Base-by-base conservation (phyloP, 2,113 vertebrate species). In the Potamarius usumacintae region DNA sequence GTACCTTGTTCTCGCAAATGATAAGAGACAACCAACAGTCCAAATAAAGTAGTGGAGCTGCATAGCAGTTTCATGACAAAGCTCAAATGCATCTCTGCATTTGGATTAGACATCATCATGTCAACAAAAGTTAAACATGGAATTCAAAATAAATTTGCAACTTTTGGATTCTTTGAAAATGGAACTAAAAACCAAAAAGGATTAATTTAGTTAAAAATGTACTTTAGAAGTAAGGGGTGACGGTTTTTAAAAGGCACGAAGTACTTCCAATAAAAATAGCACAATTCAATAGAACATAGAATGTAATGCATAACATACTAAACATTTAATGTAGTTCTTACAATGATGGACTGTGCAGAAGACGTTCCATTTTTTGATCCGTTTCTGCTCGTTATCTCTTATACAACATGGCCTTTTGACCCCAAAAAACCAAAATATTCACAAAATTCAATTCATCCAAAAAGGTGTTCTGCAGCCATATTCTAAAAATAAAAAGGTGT, bases 31-130 rank as follows among this genome's bases (percentile, higher is more conserved):
- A 84, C 58, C 63, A 76, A 83, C 62, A 27, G 81, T 76, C 27
- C 20, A 85, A 83, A 62, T 78, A 58, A 83, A 80, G 77, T n/a
- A 95, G 93, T 94, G 94, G 93, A 94, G 93, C 94, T 96, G 93
- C 92, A 95, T 95, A 92, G 94, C 95, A 95, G 92, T 94, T 94
- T 95, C 67, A 90, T 90, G 95, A 95, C 93, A 94, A 96, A 86
- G 93, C 87, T 92, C 84, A 83, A 88, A 90, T 90, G 84, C 88
- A 93, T 81, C 89, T 90, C 86, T 89, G 69, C 88, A 89, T 88
- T 87, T 82, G 82, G 85, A 90, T 52, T 50, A 86, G 62, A 81
- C 85, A 74, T 86, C 85, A 74, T 86, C 83, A 85, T 53, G 42
- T 60, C 80, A 63, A 90, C 55, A 60, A 88, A 67, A 80, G 72